Conservation (phyloP, 2,113 vertebrate species). For the Bubo bubo region DNA sequence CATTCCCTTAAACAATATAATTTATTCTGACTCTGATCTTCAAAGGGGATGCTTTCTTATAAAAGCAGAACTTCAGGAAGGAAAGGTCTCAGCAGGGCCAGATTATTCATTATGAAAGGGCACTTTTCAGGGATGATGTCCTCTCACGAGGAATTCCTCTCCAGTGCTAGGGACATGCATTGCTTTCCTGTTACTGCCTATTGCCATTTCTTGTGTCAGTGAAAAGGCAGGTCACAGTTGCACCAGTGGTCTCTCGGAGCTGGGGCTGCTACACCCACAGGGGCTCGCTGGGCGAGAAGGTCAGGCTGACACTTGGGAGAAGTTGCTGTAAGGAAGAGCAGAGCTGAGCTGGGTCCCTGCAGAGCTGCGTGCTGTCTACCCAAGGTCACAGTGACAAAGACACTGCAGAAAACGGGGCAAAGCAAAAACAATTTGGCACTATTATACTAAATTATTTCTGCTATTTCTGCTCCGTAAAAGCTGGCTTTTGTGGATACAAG, state of each 20-base stretch:
- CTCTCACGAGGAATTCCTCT: background rate
- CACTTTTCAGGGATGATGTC: background rate
- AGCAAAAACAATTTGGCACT: background rate
- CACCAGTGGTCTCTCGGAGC: background rate
- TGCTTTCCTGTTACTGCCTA: background rate
- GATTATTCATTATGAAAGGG: background rate
- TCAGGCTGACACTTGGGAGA: accelerated
- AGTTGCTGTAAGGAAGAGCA: background rate
- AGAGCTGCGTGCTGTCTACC: background rate
- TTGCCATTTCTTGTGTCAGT: accelerated
- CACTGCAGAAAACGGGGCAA: background rate
- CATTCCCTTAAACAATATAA: background rate
- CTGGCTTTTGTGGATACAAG: background rate
- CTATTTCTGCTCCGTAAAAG: background rate
- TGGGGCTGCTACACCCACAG: background rate
- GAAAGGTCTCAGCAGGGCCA: background rate
- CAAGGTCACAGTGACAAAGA: background rate
- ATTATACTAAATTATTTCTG: background rate
- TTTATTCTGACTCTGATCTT: conserved; percentile 6
- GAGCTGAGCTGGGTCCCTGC: background rate
- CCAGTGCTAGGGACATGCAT: accelerated
- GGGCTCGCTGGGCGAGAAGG: background rate
- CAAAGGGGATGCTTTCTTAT: background rate
- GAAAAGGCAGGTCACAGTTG: background rate
- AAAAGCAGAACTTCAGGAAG: conserved; percentile 37